These are phyloP conservation scores for Chaetophractus vellerosus DNA, from an alignment of 2,797 vertebrate species.

Conservation along the genomic window DNA sequence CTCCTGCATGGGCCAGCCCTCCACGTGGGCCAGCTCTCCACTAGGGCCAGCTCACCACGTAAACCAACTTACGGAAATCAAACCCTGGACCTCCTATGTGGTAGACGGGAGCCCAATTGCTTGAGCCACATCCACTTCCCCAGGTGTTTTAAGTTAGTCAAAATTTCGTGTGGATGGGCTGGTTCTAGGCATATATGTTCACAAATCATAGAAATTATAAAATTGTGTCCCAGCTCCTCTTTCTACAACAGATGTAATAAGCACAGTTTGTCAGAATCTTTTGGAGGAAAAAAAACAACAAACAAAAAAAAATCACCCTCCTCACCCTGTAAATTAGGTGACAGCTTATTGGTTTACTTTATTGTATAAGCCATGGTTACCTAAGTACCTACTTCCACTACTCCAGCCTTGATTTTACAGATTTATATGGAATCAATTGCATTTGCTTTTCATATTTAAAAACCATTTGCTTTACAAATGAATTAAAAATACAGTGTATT, in stretches of 20 bases:
- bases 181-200: background rate
- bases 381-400: background rate
- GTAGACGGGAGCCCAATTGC: no score
- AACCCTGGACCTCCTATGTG: no score
- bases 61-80: no score
- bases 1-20: no score
- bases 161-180: background rate
- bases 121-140: no score
- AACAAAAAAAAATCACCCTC: background rate
- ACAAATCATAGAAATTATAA: background rate
- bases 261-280: background rate
- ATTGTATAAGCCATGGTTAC: background rate
- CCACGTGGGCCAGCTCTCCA: no score
- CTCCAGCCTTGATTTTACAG: constrained; percentile 14
- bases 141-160: background rate
- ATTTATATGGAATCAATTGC: constrained; percentile 19
- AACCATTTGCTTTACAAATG: constrained; percentile 17
- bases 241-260: background rate
- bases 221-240: background rate
- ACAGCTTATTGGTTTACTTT: background rate
- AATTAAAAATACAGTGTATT: background rate
- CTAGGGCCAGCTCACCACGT: no score
- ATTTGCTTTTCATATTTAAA: constrained; percentile 28
- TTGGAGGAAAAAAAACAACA: background rate
- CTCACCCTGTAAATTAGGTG: background rate